Evolutionary conservation across 1,140 invertebrate genomes (phyloP), one percentile per base, ranked within the genome.

Genomic region (Eupeodes corollae): DNA sequence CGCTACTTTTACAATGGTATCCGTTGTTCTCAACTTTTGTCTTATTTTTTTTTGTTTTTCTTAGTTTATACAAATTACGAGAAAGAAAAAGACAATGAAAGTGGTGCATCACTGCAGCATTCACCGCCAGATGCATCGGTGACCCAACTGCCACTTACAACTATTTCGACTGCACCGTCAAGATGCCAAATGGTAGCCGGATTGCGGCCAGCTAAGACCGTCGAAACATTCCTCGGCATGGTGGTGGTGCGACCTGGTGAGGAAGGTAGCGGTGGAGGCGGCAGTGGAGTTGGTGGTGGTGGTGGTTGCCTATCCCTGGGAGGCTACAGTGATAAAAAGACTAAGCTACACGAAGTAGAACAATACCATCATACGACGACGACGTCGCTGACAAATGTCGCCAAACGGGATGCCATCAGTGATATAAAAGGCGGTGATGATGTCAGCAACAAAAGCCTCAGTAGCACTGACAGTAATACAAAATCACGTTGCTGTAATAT

Each of bases 1-100:
- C 3, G 9, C 5, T 42, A 15, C 18, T 42, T 15, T 15, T 42
- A 15, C 8, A 26, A 26, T n/a, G n/a, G n/a, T n/a, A n/a, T n/a
- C n/a, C 35, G 38, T 42, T 31, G 11, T 32, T 42, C 15, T 5
- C 8, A 26, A 26, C 18, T 44, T 31, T 14, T 16, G 8, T 42
- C 31, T 21, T 9, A 34, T 40, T 42, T 41, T 38, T 45, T 39
- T 41, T 26, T 34, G 15, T 21, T 38, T n/a, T 18, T 56, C 51
- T 43, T 55, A 68, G 66, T 65, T 54, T 68, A 68, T 42, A 59
- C 62, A 14, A 67, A 54, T 41, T 65, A 68, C 31, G 65, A 68
- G 52, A 63, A 64, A 48, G 65, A 68, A 44, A 62, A 63, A 50
- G 65, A 68, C 39, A 65, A 57, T 47, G 61, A 66, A 42, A 56